Percentiles rank a stretch among this genome's conserved stretches.
Evolutionary conservation across 2,113 vertebrate species (phyloP).

Genomic region (Albula goreensis): DNA sequence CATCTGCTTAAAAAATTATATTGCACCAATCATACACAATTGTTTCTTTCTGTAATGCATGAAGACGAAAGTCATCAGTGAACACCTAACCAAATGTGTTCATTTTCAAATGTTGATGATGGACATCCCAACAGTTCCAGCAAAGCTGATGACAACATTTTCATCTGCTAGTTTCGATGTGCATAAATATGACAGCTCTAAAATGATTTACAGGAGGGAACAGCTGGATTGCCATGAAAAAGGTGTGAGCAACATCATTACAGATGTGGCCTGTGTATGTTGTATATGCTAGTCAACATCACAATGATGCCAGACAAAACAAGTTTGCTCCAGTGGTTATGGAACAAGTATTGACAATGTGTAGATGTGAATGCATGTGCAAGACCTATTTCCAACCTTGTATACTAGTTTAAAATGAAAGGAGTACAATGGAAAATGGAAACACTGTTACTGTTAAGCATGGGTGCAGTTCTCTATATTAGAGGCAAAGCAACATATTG

Average conservation of each 20-base stretch:
- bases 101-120: neutral
- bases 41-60: neutral
- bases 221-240: neutral
- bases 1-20: no score
- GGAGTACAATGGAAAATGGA: neutral
- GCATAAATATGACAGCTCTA: neutral
- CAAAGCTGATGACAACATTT: neutral
- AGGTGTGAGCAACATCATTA: neutral
- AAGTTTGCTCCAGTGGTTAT: no score
- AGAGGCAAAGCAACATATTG: neutral
- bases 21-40: no score
- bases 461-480: neutral
- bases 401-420: neutral
- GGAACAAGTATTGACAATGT: no score
- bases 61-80: neutral
- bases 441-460: neutral
- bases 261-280: neutral
- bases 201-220: neutral
- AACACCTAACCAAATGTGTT: neutral
- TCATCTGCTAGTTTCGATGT: neutral
- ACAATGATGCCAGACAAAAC: no score
- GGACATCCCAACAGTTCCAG: neutral
- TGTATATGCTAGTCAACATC: no score
- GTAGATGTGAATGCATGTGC: no score
- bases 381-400: no score